Percentiles rank a stretch among this genome's conserved stretches.
phyloP scores from a whole-genome alignment of 2,797 vertebrate species.

The Micropoecilia bifurca region DNA sequence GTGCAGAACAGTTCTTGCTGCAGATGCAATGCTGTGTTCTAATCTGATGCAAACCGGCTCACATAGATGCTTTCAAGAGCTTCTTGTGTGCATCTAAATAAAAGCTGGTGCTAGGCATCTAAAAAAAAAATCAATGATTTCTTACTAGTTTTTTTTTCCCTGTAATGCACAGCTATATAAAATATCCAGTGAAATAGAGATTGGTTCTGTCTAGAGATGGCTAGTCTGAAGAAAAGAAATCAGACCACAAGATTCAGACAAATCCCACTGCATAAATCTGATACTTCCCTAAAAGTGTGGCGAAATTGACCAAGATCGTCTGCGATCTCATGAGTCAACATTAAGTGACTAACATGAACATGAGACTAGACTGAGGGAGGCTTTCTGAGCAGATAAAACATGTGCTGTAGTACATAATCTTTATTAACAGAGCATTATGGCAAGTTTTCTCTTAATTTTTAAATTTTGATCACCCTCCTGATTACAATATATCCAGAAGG shows the following conservation, averaged over 20 bases:
- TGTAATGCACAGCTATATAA: not conserved
- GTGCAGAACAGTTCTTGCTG: not conserved
- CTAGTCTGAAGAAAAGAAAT: not conserved
- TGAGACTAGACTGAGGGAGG: constrained; percentile 45
- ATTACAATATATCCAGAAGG: not conserved
- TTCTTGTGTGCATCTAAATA: not conserved
- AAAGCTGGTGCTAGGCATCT: not conserved
- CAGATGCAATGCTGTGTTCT: not conserved
- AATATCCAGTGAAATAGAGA: not conserved
- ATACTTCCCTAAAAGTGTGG: constrained; percentile 51
- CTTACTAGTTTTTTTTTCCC: not conserved
- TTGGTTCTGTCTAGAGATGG: not conserved
- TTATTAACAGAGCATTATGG: constrained; percentile 14
- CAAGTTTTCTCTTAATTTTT: not conserved
- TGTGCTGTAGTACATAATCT: constrained; percentile 20
- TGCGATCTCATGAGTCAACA: constrained; percentile 41
- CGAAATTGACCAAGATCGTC: constrained; percentile 16
- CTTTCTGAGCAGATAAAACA: constrained; percentile 11
- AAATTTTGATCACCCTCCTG: not conserved
- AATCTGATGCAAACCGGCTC: not conserved
- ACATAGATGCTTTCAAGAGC: not conserved
- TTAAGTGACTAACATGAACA: constrained; percentile 35
- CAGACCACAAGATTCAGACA: constrained; percentile 8
- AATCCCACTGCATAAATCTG: not conserved
- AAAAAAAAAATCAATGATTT: not conserved